Conservation (phyloP, 1,140 invertebrate genomes). For the Drosophila ogumai region DNA sequence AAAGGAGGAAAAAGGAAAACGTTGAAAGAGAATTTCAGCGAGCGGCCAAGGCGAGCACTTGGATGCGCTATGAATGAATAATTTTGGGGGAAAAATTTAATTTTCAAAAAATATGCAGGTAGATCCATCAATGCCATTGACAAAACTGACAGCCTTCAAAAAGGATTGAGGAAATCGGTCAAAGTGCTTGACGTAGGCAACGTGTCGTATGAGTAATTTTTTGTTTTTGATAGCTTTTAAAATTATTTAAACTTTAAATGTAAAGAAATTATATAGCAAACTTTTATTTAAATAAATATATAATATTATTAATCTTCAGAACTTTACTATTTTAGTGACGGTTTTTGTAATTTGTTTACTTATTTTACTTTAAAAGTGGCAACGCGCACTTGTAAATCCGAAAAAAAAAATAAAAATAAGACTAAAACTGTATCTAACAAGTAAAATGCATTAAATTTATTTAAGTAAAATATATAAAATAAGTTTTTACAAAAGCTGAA, state of each 20-base stretch:
- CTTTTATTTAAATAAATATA: not conserved
- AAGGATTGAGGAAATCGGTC: conserved; percentile 11
- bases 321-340: not conserved
- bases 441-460: no score
- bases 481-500: no score
- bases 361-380: not conserved
- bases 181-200: conserved; percentile 1
- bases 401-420: no score
- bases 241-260: not conserved
- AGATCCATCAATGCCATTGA: conserved; percentile 12
- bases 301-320: not conserved
- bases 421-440: no score
- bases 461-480: no score
- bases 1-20: conserved; percentile 1
- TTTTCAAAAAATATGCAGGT: conserved; percentile 14
- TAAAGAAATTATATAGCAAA: no score
- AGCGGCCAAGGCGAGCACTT: conserved; percentile 28
- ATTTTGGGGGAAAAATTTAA: conserved; percentile 4
- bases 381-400: no score
- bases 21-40: conserved; percentile 1
- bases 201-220: conserved; percentile 2
- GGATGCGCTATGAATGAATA: conserved; percentile 38
- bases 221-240: not conserved
- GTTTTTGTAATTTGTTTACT: not conserved
- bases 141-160: conserved; percentile 2